Conservation (phyloP, 2,113 vertebrate genomes). For the Trochalopteron elliotii region DNA sequence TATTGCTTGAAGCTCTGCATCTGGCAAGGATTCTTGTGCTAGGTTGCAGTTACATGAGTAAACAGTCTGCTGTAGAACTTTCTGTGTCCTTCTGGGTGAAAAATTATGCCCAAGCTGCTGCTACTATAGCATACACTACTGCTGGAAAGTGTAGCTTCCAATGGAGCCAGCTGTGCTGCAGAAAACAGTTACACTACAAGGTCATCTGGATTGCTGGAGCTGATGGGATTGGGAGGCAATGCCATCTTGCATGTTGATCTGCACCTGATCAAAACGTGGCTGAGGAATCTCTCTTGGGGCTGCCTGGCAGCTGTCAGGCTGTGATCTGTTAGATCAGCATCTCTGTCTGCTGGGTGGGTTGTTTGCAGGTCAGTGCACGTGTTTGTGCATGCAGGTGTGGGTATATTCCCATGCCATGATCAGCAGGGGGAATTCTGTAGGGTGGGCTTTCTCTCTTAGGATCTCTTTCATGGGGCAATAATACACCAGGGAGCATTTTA, state of each 20-base stretch:
- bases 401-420: neutral
- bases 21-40: neutral
- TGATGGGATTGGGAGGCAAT: neutral
- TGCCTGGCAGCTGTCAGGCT: neutral
- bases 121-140: slow-evolving; percentile 42
- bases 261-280: neutral
- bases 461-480: neutral
- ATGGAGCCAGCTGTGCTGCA: slow-evolving; percentile 37
- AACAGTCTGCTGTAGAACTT: neutral
- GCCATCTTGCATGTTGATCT: neutral
- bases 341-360: neutral
- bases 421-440: neutral
- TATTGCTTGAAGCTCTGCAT: slow-evolving; percentile 6
- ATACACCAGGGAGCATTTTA: neutral
- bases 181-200: slow-evolving; percentile 41
- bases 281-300: neutral
- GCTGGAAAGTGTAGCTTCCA: neutral
- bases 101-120: slow-evolving; percentile 31
- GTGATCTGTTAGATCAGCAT: neutral
- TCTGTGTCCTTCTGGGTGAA: slow-evolving; percentile 22
- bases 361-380: neutral
- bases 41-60: neutral
- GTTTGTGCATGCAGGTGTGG: neutral
- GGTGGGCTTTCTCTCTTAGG: neutral
- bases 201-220: neutral